Conservation (phyloP, 2,113 vertebrate species). For the Apodemus speciosus region DNA sequence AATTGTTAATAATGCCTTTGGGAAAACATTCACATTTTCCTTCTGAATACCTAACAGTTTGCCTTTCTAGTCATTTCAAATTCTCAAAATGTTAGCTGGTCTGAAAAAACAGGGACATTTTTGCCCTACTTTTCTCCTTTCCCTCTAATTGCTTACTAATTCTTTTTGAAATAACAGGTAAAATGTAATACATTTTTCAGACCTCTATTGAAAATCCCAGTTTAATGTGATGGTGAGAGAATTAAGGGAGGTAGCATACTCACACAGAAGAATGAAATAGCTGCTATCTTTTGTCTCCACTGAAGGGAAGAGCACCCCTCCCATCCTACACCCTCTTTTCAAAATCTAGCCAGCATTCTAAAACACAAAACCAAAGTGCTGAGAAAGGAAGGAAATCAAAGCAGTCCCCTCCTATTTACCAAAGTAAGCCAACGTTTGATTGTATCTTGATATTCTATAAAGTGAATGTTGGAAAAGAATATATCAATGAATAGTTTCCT, state of each 20-base stretch:
- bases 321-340: constrained; percentile 65
- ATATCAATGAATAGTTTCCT: constrained; percentile 76
- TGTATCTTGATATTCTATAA: constrained; percentile 75
- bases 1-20: constrained; percentile 93
- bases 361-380: constrained; percentile 78
- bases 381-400: constrained; percentile 78
- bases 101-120: constrained; percentile 71
- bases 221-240: constrained; percentile 65
- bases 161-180: constrained; percentile 69
- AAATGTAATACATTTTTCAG: constrained; percentile 71
- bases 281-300: constrained; percentile 75
- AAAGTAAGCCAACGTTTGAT: constrained; percentile 77
- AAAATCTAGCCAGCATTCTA: constrained; percentile 73
- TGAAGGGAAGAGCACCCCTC: constrained; percentile 64
- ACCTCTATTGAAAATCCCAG: constrained; percentile 62
- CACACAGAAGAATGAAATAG: constrained; percentile 66
- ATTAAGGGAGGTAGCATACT: constrained; percentile 48
- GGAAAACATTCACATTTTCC: constrained; percentile 85
- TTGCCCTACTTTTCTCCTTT: constrained; percentile 64
- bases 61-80: constrained; percentile 81
- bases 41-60: constrained; percentile 85
- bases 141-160: constrained; percentile 77
- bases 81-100: constrained; percentile 74
- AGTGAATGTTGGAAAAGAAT: constrained; percentile 77
- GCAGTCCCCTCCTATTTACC: constrained; percentile 74